Conservation (phyloP, 2,888 invertebrate species). For the Nephrotoma flavescens region DNA sequence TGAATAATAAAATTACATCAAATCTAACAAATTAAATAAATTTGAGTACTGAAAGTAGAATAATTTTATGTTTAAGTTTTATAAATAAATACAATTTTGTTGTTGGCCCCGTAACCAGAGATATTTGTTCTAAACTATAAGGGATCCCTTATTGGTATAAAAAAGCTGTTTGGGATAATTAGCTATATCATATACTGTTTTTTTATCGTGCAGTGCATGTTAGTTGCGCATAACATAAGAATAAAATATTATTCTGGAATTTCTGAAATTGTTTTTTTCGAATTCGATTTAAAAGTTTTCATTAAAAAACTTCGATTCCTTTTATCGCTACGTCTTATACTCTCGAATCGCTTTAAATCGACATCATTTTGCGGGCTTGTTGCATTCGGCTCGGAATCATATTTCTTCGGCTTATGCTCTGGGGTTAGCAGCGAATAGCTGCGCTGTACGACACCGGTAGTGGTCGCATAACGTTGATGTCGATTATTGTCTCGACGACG, state of each 20-base stretch:
- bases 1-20: not conserved
- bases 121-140: not conserved
- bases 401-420: not conserved
- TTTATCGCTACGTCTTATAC: slow-evolving; percentile 1
- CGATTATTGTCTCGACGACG: slow-evolving; percentile 8
- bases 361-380: not conserved
- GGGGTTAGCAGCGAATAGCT: slow-evolving; percentile 9
- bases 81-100: not conserved
- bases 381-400: not conserved
- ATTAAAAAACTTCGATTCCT: slow-evolving; percentile 5
- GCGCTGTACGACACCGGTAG: slow-evolving; percentile 7
- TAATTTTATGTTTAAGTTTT: not conserved
- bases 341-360: not conserved
- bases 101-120: not conserved
- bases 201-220: not conserved
- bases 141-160: not conserved
- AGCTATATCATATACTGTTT: not conserved
- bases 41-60: not conserved
- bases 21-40: not conserved
- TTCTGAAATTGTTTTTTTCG: not conserved
- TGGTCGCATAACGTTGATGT: slow-evolving; percentile 18
- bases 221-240: not conserved
- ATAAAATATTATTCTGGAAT: not conserved
- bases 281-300: not conserved
- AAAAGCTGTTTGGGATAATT: not conserved